Evolutionary conservation across 2,888 invertebrate genomes (phyloP), one percentile per base, ranked within the genome.

Genomic region (Tinea semifulvella): DNA sequence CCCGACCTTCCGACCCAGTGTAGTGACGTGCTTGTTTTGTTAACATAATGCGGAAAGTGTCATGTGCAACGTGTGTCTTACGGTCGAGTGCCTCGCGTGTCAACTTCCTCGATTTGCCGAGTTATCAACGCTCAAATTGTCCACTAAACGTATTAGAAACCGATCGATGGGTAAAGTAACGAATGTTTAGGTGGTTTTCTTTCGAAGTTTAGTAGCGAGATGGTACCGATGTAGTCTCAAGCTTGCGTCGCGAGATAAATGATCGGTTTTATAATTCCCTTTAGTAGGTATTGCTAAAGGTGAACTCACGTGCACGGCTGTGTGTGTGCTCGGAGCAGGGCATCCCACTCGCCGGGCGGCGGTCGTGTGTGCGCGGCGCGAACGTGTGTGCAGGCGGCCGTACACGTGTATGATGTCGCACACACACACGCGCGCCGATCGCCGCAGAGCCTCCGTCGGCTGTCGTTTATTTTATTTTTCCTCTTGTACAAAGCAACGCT

Each of bases 1-100:
- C 75, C 74, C 71, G 68, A 73, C 72, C 69, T 68, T 65, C 40
- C 64, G 58, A 56, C 63, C 60, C 65, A 69, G 69, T 75, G 74
- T 60, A 62, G 71, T 75, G 69, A 72, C 71, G 76, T 77, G 73
- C 68, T 70, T 58, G 68, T 67, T 71, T 43, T 22, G 18, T 48
- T 25, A 44, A 17, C 36, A 13, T 46, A n/a, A 14, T 43, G 17
- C 39, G 22, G 20, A 42, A 47, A 49, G 48, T 49, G 45, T 36
- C 10, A 17, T 28, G 42, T 27, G 26, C 31, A 31, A 31, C 18
- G 17, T 36, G 36, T 36, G 36, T 36, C 36, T 16, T 18, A 8
- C 36, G 17, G 31, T 31, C 14, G n/a, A 31, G n/a, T 14, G n/a
- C 2, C 31, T 31, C 31, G 13, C n/a, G 31, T 13, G 31, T 11